Evolutionary conservation across 1,140 invertebrate genomes (phyloP), one percentile per base, ranked within the genome.

Genomic region (Cydia fagiglandana): DNA sequence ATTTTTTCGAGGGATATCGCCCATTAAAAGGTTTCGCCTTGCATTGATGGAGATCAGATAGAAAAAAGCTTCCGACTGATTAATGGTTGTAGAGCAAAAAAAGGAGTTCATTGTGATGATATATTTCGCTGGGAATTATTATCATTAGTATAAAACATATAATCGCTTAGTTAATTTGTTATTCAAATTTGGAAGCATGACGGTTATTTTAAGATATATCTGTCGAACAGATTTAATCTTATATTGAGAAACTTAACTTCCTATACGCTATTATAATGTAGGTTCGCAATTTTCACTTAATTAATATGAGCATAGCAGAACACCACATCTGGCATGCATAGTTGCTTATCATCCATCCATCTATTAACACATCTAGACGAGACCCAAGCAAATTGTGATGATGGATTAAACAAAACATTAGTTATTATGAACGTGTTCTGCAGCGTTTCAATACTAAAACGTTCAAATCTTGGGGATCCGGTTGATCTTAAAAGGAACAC

Each of bases 1-100:
- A 34, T 66, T 34, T 66, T 66, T 66, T 66, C 13, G 6, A n/a
- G 28, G n/a, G 64, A 66, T 38, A 66, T 66, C 64, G 64, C 13
- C 64, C 64, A 66, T 66, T 34, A 34, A 6, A 66, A 66, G 64
- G 4, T 66, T 17, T 38, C 30, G 30, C 28, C 10, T 66, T 1
- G 15, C 17, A 38, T 66, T 38, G 15, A 66, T 66, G 13, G 7
- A 34, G 64, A 66, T 66, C 15, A 66, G 64, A 66, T 24, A 61
- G n/a, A 61, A 61, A 61, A 30, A 4, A 61, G 56, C 20, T 61
- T 61, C 20, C 20, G 20, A 61, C 20, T 61, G 64, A 66, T 66
- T 66, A 38, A 34, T 66, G 30, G n/a, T 66, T 13, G 64, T 66
- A 20, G 28, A 38, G 64, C 28, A 66, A 66, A 64, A 41, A 15